Evolutionary conservation across 1,140 invertebrate species (phyloP).

Genomic region (Pseudomyrmex pallidus): DNA sequence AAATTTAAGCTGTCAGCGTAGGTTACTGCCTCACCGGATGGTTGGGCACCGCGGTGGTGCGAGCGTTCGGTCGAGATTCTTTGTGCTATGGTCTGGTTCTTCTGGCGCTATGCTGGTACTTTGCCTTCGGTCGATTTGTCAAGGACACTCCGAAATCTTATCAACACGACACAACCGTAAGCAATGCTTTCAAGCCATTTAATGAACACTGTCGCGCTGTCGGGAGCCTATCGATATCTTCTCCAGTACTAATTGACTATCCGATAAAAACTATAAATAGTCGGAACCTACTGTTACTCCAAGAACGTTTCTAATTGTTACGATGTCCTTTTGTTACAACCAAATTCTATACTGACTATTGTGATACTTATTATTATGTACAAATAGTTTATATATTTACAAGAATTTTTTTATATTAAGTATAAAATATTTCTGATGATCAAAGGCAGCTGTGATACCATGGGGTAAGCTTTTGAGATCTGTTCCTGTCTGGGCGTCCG

Average conservation of each 20-base stretch:
- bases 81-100: slow-evolving; percentile 87
- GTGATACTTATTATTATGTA: background rate
- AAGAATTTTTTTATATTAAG: slow-evolving; percentile 70
- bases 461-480: slow-evolving; percentile 86
- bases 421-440: slow-evolving; percentile 25
- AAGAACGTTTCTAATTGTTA: too few relatives aligned
- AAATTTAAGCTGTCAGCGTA: slow-evolving; percentile 85
- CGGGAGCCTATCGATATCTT: background rate
- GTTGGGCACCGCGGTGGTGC: slow-evolving; percentile 85
- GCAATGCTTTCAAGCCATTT: slow-evolving; percentile 1
- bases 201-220: background rate
- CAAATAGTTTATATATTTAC: background rate
- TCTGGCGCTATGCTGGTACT: slow-evolving; percentile 88
- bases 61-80: slow-evolving; percentile 86
- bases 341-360: background rate
- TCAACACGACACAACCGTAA: slow-evolving; percentile 84
- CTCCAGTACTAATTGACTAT: background rate
- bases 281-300: too few relatives aligned
- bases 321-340: background rate
- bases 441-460: slow-evolving; percentile 84
- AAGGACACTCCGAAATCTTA: slow-evolving; percentile 86
- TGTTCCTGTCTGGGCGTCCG: slow-evolving; percentile 87
- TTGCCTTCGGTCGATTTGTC: slow-evolving; percentile 89
- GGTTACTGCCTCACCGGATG: slow-evolving; percentile 86
- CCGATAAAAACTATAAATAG: background rate